Evolutionary conservation across 2,113 vertebrate species (phyloP), one percentile per base, ranked within the genome.

Genomic region (Microcebus tavaratra): DNA sequence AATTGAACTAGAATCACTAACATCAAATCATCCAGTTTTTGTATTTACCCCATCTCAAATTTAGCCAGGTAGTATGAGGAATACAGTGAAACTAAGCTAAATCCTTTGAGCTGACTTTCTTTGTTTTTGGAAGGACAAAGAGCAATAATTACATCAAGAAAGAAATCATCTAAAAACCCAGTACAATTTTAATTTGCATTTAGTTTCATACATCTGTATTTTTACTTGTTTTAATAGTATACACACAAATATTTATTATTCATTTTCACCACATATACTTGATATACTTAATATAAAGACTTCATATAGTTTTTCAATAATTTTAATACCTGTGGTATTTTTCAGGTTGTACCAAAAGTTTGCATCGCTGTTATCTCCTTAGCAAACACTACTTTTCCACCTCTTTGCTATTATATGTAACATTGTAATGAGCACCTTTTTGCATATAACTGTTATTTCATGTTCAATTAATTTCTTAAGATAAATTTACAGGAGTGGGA

Each of bases 201-300:
- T 39, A 53, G 31, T 53, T 93, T 67, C 42, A 48, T 79, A 39
- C 50, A 36, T 45, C 12, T 59, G n/a, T 63, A 73, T 55, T 90
- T 86, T 89, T 94, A 53, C 34, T 83, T 83, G 53, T 84, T 92
- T 89, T 57, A 59, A 23, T 72, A 75, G n/a, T 72, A 17, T 95
- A 79, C 15, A 4, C 82, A 48, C 2, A 59, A 63, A 45, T 75
- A 88, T 34, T 95, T 92, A 85, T 59, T 88, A 39, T 88, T 95
- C 21, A 93, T 36, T 70, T 91, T 88, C 21, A 94, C 18, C 5
- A 68, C 34, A 45, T 92, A 59, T 8, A 57, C 31, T 57, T 76
- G 89, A 81, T 55, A 6, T 7, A 57, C n/a, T 57, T 82, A 89
- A 81, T 39, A 8, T 83, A 68, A 88, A 92, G 34, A 80, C 17